Base-by-base conservation (phyloP, 2,888 invertebrate genomes). In the Sinotaia quadrata region DNA sequence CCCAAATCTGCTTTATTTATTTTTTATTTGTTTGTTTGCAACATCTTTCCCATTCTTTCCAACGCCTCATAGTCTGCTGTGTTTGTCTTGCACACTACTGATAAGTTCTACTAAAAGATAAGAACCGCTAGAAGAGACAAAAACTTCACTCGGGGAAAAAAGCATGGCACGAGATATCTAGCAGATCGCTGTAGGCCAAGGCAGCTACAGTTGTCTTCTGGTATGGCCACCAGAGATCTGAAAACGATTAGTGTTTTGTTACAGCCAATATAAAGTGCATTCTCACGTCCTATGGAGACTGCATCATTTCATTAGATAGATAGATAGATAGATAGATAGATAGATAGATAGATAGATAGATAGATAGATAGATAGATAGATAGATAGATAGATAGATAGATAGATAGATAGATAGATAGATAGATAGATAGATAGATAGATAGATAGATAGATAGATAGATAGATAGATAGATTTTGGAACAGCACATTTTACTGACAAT, bases 341-440 rank as follows among this genome's bases (percentile, higher is more conserved):
- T 10, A 41, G 41, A 41, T 10, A 15, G 41, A 41, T 10, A 15
- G 41, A n/a, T n/a, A n/a, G n/a, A n/a, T n/a, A n/a, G n/a, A n/a
- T n/a, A n/a, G n/a, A n/a, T n/a, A n/a, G n/a, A n/a, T n/a, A n/a
- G n/a, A n/a, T n/a, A n/a, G n/a, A n/a, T n/a, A n/a, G n/a, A n/a
- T n/a, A n/a, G n/a, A n/a, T n/a, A n/a, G n/a, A n/a, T n/a, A n/a
- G n/a, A n/a, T n/a, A n/a, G n/a, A n/a, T n/a, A n/a, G n/a, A n/a
- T n/a, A n/a, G n/a, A n/a, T n/a, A 49, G 5, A 49, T n/a, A 12
- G 10, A 49, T 15, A 49, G 10, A 12, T 49, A 49, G 49, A 49
- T 49, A 49, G 49, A 49, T 49, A 49, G 49, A 49, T 49, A 49
- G 49, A 49, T 49, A 49, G 49, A 49, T 49, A 49, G 49, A 49